Base-by-base conservation (phyloP, 2,797 vertebrate species). In the Crocidura indochinensis region DNA sequence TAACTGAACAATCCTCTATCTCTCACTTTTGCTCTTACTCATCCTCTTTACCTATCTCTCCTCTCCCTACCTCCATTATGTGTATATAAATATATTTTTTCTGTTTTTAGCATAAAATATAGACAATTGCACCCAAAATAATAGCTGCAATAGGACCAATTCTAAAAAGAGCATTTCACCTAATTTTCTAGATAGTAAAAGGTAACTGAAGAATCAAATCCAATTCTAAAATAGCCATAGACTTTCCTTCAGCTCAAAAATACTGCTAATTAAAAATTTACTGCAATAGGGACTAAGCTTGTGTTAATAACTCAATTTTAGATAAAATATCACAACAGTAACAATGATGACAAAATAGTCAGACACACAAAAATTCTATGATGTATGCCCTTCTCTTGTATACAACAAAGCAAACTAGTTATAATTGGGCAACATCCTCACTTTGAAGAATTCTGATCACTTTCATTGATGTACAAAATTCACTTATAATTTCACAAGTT, bases 161-260 rank as follows among this genome's bases (percentile, higher is more conserved):
- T 49, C 44, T 60, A 83, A 17, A 77, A 2, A 0, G 1, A 75
- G 8, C 11, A 56, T 38, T 83, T 87, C 56, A 74, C 20, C 64
- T 74, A 51, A 90, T 56, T 76, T 62, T 80, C 72, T 73, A 62
- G 20, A 38, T 38, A 1, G 8, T 46, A 60, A 88, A 81, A 74
- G 5, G 60, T 72, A 76, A 72, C 24, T 56, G 24, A 73, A 22
- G 22, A 81, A 91, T 53, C 11, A 91, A 85, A 65, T 81, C n/a
- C 64, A 86, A 6, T 86, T 90, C 60, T 81, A n/a, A 84, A 93
- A 94, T 53, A 38, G 20, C 27, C 17, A 71, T 81, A 81, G 68
- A 78, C 29, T 60, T 49, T 82, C 60, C 14, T 91, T 84, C 51
- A 69, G 91, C 49, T 88, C 24, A 90, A 90, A 92, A 91, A 80